phyloP scores from a whole-genome alignment of 2,888 invertebrate genomes.

The Dendrolimus pini region DNA sequence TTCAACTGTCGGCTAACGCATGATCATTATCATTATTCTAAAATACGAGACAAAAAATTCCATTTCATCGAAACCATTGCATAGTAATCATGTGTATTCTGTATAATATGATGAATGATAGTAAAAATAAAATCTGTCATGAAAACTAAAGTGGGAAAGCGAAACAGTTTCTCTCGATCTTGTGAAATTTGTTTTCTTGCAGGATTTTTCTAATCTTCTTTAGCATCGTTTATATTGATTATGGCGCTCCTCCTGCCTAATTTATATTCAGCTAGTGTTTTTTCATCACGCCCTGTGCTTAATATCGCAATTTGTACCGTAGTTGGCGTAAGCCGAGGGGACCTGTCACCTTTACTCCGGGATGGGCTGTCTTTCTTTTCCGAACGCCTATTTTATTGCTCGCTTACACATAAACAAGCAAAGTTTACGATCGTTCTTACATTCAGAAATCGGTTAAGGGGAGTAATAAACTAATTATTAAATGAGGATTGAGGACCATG shows the following conservation, averaged over 20 bases:
- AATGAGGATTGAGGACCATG: constrained; percentile 36
- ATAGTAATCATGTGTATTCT: no score
- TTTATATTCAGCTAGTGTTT: constrained; percentile 77
- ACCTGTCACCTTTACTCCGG: constrained; percentile 66
- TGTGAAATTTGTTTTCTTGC: constrained; percentile 71
- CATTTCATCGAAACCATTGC: no score
- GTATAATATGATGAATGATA: no score
- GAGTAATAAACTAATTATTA: constrained; percentile 48
- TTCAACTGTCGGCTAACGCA: no score
- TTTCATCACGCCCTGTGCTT: constrained; percentile 76
- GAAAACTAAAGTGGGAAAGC: no score
- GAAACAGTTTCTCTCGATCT: constrained; percentile 40
- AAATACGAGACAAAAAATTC: no score
- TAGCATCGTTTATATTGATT: constrained; percentile 78
- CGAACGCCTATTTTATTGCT: constrained; percentile 57
- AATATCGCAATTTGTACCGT: constrained; percentile 75
- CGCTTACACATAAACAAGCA: constrained; percentile 55
- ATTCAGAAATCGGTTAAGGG: constrained; percentile 38
- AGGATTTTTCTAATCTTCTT: constrained; percentile 76
- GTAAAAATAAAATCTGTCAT: no score
- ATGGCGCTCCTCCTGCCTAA: constrained; percentile 72
- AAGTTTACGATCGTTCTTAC: constrained; percentile 48
- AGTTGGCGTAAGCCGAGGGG: constrained; percentile 71
- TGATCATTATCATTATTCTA: no score
- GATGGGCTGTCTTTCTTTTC: constrained; percentile 49